Evolutionary conservation across 2,888 invertebrate species (phyloP), one percentile per base, ranked within the genome.

Genomic region (Hirudinaria manillensis): DNA sequence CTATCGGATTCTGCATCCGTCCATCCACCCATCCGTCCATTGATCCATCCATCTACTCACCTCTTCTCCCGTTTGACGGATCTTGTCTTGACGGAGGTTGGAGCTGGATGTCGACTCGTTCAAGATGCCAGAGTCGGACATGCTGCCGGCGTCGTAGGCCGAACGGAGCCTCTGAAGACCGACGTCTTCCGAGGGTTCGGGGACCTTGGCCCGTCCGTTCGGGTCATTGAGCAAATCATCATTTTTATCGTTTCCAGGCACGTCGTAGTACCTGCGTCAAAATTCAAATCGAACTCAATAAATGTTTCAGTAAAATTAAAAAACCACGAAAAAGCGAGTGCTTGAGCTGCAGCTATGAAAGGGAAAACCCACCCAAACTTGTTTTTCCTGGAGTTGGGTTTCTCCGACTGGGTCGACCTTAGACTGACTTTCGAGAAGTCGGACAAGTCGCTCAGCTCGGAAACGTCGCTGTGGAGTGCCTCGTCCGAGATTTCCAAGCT

Each of bases 391-490:
- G 29, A n/a, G 68, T 68, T 68, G 19, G 72, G 94, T 82, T 94
- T 88, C 87, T 96, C 95, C 78, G 94, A 94, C 88, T 96, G 95
- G 80, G 95, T 96, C 82, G 95, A 95, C 87, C 94, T 93, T 81
- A 94, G 38, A 55, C 68, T 75, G 78, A 84, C 83, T 80, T 84
- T 84, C 24, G 84, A 85, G 77, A 91, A 45, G 10, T 75, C 86
- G 1, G 85, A 85, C 82, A 85, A 83, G 78, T 85, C 85, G 78
- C 85, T 85, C 4, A 84, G 84, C 79, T 86, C 86, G 13, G 86
- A 85, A 16, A 83, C 85, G 78, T 86, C 86, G 78, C 84, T 84
- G 34, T 81, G 82, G 0, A 83, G 80, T 66, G 80, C 79, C 73
- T 91, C 85, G 75, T 86, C 84, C 6, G 81, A 82, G 70, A 68